Conservation (phyloP, 2,888 invertebrate genomes). For the Caenorhabditis japonica region DNA sequence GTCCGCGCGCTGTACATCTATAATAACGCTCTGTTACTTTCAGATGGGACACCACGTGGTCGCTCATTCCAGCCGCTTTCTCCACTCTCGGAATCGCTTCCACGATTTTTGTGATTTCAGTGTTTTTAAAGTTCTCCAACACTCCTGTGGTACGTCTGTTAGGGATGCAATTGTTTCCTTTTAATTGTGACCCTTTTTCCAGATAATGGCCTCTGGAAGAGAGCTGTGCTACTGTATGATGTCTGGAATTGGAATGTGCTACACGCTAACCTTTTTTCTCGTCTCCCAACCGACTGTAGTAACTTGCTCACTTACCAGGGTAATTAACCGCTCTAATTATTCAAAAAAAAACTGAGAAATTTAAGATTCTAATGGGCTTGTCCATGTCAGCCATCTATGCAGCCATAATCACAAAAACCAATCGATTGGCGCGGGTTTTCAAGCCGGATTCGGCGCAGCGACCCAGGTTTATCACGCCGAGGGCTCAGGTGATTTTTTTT, state of each 20-base stretch:
- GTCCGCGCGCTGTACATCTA: constrained; percentile 70
- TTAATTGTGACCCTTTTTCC: not conserved
- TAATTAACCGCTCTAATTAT: constrained; percentile 68
- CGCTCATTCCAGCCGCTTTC: constrained; percentile 82
- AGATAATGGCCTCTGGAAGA: constrained; percentile 85
- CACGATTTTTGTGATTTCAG: constrained; percentile 82
- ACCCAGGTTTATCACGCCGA: constrained; percentile 85
- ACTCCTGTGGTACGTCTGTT: constrained; percentile 82
- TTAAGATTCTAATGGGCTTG: constrained; percentile 80
- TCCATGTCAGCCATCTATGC: constrained; percentile 85
- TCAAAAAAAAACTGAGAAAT: constrained; percentile 2
- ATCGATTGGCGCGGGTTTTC: constrained; percentile 84
- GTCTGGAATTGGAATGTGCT: constrained; percentile 84
- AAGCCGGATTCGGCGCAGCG: constrained; percentile 84
- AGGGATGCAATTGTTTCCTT: not conserved
- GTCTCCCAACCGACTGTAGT: constrained; percentile 83
- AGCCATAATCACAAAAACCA: constrained; percentile 85
- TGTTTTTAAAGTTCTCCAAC: constrained; percentile 82
- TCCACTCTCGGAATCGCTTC: constrained; percentile 82
- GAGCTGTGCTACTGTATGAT: constrained; percentile 85
- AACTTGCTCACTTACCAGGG: constrained; percentile 81
- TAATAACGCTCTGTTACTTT: not conserved
- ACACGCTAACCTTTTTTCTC: constrained; percentile 84
- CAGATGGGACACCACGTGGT: constrained; percentile 81
- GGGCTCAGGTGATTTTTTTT: constrained; percentile 83